Conservation (phyloP, 2,797 vertebrate genomes). For the Rousettus madagascariensis region DNA sequence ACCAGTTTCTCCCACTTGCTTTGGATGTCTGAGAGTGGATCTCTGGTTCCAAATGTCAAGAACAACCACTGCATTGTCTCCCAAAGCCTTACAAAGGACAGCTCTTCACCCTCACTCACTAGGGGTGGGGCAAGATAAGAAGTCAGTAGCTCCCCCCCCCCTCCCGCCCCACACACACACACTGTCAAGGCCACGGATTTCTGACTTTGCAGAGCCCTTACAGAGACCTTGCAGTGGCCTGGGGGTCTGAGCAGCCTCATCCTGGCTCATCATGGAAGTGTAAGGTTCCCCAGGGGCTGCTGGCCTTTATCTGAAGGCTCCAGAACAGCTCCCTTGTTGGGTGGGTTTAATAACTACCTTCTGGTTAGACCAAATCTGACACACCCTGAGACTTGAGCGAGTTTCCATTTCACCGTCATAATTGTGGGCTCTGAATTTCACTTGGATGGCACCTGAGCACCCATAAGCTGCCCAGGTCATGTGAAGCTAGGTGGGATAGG, state of each 20-base stretch:
- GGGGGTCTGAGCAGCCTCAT: background rate
- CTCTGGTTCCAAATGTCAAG: background rate
- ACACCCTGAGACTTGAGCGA: background rate
- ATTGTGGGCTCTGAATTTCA: background rate
- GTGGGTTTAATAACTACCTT: background rate
- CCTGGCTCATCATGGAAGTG: background rate
- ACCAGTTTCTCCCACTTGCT: background rate
- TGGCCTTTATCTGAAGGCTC: background rate
- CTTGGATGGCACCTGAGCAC: background rate
- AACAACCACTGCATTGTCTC: background rate
- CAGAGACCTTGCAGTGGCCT: background rate
- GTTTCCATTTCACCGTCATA: background rate
- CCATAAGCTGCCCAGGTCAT: background rate
- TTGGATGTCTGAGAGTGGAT: background rate
- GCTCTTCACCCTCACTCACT: background rate
- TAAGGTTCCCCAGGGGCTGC: background rate
- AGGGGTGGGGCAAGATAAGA: background rate
- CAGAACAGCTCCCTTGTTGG: background rate
- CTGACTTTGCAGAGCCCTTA: background rate
- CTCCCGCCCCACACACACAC: accelerated
- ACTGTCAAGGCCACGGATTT: background rate
- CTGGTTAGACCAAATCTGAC: background rate
- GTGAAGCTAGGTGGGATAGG: background rate
- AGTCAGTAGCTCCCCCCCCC: background rate
- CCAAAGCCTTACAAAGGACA: background rate